Evolutionary conservation across 2,797 vertebrate species (phyloP), one percentile per base, ranked within the genome.

Genomic region (Eutrigla gurnardus): DNA sequence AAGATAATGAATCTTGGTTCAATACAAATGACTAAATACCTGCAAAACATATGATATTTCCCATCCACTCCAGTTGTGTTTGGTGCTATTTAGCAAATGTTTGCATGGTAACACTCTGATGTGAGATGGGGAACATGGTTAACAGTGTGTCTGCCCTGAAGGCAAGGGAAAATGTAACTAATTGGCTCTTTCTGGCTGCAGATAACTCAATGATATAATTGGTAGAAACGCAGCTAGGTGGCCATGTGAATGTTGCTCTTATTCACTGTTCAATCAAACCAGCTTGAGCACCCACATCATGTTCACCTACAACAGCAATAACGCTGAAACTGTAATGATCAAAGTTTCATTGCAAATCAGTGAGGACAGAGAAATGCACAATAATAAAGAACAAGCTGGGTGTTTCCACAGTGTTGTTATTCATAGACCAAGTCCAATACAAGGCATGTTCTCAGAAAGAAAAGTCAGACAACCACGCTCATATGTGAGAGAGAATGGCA

Each of bases 401-500:
- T 45, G 8, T 55, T 7, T 60, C 10, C 25, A 33, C 15, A 2
- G 42, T 25, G 36, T 65, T 25, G 36, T 65, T 58, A 64, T 80
- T 65, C 25, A 70, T 35, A 55, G 25, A 25, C 25, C 25, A 25
- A 25, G 25, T 25, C 42, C 35, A 47, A 36, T 3, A 10, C 6
- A 18, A 5, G 39, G 7, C 67, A 55, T 47, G 53, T 47, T 64
- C 37, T 57, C 40, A 72, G 60, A 58, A 11, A 62, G 25, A 15
- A 25, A 25, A 25, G 7, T 39, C 7, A 64, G 33, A 64, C 36
- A 43, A 3, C 32, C 5, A 1, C n/a, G 59, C 47, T n/a, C 7
- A 25, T 12, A 57, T 8, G 0, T 37, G 35, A 49, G 42, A 37
- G 42, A 25, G 8, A 33, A 61, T 4, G 37, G 36, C 47, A 55